These are phyloP conservation scores for Glomeris maerens DNA, from an alignment of 1,140 invertebrate species.

Conservation along the genomic window DNA sequence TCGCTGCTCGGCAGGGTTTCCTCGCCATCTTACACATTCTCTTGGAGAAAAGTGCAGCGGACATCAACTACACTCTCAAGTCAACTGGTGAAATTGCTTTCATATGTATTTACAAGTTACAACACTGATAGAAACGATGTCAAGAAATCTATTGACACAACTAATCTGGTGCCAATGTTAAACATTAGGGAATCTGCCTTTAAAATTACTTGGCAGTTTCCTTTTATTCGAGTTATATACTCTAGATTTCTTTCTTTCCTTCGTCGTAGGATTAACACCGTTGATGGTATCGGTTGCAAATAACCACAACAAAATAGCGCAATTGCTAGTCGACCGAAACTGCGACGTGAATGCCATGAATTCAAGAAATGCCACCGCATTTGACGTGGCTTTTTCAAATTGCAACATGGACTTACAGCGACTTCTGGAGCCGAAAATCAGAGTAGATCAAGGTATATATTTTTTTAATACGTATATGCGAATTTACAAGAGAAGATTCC, in stretches of 20 bases:
- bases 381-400: slow-evolving; percentile 33
- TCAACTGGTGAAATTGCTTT: slow-evolving; percentile 18
- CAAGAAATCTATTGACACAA: neutral
- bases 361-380: slow-evolving; percentile 27
- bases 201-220: neutral
- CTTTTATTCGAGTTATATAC: neutral
- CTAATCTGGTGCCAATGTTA: neutral
- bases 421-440: no score
- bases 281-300: slow-evolving; percentile 31
- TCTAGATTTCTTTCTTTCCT: neutral
- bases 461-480: no score
- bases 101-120: neutral
- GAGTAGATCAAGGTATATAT: no score
- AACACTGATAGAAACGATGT: neutral
- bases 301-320: slow-evolving; percentile 31
- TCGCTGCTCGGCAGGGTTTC: slow-evolving; percentile 29
- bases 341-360: slow-evolving; percentile 24
- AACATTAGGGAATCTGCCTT: neutral
- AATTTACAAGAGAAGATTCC: no score
- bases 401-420: no score
- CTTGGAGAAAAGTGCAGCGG: slow-evolving; percentile 27
- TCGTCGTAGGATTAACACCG: slow-evolving; percentile 25
- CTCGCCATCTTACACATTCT: slow-evolving; percentile 27
- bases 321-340: slow-evolving; percentile 30
- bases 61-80: slow-evolving; percentile 27